Base-by-base conservation (phyloP, 2,113 vertebrate genomes). In the Noctilio leporinus region DNA sequence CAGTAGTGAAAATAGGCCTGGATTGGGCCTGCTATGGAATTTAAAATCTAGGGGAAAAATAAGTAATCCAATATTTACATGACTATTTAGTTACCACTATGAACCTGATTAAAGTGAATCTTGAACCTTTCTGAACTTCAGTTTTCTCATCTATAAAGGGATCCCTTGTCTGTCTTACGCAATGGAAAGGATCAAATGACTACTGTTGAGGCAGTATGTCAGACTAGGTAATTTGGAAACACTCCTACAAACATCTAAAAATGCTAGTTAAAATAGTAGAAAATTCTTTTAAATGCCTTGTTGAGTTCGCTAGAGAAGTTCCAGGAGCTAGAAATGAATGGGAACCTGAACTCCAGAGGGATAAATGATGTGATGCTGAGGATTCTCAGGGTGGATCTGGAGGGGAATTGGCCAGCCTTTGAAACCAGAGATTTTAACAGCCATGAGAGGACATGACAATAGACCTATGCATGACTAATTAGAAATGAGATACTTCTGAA, bases 221-320 rank as follows among this genome's bases (percentile, higher is more conserved):
- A 81, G 43, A n/a, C 24, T 73, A 64, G 5, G 51, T 57, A 82
- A 82, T 28, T 49, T 85, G 22, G 49, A 90, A 82, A 87, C 38
- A 40, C 8, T 75, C 11, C 59, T 65, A 19, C 49, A 51, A 86
- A 59, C 45, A 62, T 86, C 22, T 86, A 62, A 95, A 80, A 64
- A 65, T 26, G 1, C 16, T 91, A 65, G 4, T 83, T 92, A 83
- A 92, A 83, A 88, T 77, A 45, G 64, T 64, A 69, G 51, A 22
- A 89, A 83, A 72, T 47, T 28, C 5, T 85, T 77, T 64, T 76
- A 69, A 89, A 93, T 49, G 28, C 33, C n/a, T 57, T 80, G 38
- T 89, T 93, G 86, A 80, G 47, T 86, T 89, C 47, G 65, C 33
- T 80, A 80, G 80, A 78, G 78, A 89, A 45, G n/a, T 86, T 78